phyloP scores from a whole-genome alignment of 2,113 vertebrate species.

The Antechinus flavipes region DNA sequence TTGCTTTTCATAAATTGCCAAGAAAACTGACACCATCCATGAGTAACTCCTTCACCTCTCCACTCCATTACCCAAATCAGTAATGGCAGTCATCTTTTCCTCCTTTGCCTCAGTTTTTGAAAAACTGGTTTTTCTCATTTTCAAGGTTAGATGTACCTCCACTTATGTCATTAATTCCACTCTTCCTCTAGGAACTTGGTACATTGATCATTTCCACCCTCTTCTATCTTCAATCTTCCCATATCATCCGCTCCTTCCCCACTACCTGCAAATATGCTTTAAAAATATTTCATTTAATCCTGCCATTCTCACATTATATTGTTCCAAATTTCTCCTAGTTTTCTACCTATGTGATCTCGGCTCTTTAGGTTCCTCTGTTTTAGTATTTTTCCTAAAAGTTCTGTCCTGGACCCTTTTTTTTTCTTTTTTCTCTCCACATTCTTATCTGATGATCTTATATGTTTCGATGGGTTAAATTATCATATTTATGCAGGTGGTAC shows the following conservation, averaged over 20 bases:
- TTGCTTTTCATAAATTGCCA: not conserved
- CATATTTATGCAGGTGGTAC: not conserved
- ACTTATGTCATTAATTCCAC: not conserved
- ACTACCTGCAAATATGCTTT: not conserved
- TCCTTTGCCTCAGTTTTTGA: not conserved
- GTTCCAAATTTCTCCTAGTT: not conserved
- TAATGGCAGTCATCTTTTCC: not conserved
- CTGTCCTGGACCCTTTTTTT: not conserved
- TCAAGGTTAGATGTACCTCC: not conserved
- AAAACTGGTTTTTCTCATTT: not conserved
- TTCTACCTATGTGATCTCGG: not conserved
- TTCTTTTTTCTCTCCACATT: not conserved
- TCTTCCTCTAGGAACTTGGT: not conserved
- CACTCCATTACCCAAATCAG: not conserved
- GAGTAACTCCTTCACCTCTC: not conserved
- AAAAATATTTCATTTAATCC: not conserved
- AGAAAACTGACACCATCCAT: not conserved
- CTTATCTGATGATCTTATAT: not conserved
- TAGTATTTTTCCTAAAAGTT: not conserved
- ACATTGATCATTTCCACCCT: not conserved
- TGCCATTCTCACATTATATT: not conserved
- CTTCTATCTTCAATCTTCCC: not conserved
- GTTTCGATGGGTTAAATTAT: not conserved
- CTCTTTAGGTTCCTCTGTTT: not conserved
- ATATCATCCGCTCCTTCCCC: not conserved